These are phyloP conservation scores for Aporophyla lueneburgensis DNA, from an alignment of 2,888 invertebrate genomes.

Conservation along the genomic window DNA sequence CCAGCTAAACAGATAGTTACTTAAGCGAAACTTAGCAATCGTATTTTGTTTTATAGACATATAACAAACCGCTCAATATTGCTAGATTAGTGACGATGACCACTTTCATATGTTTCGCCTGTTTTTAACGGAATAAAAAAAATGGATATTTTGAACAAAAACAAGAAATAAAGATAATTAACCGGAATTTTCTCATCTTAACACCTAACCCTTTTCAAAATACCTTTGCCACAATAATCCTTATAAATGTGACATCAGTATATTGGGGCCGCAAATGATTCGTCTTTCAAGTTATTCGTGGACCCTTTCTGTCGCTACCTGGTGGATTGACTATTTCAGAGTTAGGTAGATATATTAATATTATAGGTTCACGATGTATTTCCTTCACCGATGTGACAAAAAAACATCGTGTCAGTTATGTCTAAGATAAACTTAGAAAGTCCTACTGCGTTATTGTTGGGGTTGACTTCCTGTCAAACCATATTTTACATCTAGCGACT, in stretches of 20 bases:
- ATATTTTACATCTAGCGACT: too few relatives aligned
- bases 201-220: conserved; percentile 49
- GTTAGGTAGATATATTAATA: too few relatives aligned
- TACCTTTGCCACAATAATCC: conserved; percentile 41
- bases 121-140: neutral
- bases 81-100: neutral
- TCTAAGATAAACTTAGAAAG: too few relatives aligned
- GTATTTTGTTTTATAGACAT: neutral
- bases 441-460: too few relatives aligned
- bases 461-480: too few relatives aligned
- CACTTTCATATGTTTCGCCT: neutral
- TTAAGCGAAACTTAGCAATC: neutral
- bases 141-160: neutral
- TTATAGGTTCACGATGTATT: too few relatives aligned
- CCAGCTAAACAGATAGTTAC: neutral
- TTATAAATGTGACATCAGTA: conserved; percentile 45
- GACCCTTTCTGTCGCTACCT: too few relatives aligned
- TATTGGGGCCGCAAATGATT: conserved; percentile 5
- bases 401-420: too few relatives aligned
- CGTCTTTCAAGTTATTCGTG: too few relatives aligned
- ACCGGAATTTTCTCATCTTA: conserved; percentile 27
- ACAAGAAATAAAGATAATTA: conserved; percentile 5
- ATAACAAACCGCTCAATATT: neutral
- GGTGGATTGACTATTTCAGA: too few relatives aligned
- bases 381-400: too few relatives aligned